Conservation (phyloP, 1,140 invertebrate species). For the Oedothorax gibbosus region DNA sequence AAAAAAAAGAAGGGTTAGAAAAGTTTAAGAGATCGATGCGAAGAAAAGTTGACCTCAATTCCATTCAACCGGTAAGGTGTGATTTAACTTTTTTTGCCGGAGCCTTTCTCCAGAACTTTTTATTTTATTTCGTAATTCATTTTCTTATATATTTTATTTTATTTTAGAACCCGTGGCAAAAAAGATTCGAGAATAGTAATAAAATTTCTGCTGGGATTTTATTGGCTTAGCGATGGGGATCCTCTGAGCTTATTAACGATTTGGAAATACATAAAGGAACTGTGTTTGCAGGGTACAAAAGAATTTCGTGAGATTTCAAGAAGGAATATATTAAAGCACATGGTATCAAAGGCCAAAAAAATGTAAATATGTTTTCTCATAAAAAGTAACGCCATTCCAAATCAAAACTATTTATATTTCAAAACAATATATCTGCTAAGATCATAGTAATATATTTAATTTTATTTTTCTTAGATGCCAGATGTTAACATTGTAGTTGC, state of each 20-base stretch:
- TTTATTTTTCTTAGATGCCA: too few species aligned
- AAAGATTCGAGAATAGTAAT: conserved; percentile 23
- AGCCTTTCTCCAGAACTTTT: conserved; percentile 25
- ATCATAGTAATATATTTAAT: too few species aligned
- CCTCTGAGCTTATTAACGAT: conserved; percentile 30
- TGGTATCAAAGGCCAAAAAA: too few species aligned
- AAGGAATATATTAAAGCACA: too few species aligned
- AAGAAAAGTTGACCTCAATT: conserved; percentile 44
- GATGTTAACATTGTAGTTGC: too few species aligned
- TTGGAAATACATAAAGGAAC: conserved; percentile 9
- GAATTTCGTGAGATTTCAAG: too few species aligned
- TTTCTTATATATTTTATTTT: conserved; percentile 34
- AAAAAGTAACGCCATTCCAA: too few species aligned
- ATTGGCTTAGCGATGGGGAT: conserved; percentile 30
- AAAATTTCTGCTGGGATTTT: conserved; percentile 23
- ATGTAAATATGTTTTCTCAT: too few species aligned
- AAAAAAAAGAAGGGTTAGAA: background rate
- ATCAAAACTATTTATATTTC: too few species aligned
- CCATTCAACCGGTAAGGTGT: conserved; percentile 48
- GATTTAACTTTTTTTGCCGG: conserved; percentile 36
- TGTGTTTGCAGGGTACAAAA: too few species aligned
- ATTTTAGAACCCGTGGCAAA: conserved; percentile 19
- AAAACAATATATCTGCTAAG: too few species aligned
- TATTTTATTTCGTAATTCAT: conserved; percentile 29
- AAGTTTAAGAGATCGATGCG: conserved; percentile 45